These are phyloP conservation scores for Drosophila insularis DNA, from an alignment of 1,140 invertebrate genomes.

Conservation along the genomic window DNA sequence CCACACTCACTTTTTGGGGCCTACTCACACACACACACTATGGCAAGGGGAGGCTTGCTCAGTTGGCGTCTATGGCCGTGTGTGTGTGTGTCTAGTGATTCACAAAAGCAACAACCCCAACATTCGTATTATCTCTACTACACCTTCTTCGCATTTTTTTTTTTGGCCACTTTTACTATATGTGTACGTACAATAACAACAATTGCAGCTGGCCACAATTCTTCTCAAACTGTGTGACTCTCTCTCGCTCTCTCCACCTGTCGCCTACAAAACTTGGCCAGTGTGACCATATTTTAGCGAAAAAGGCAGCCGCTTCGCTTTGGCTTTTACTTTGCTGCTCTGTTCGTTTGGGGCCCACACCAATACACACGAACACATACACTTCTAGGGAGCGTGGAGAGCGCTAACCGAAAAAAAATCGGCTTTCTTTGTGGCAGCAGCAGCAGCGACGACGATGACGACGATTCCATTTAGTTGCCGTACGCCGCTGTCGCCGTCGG, in stretches of 20 bases:
- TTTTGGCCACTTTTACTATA: slow-evolving; percentile 63
- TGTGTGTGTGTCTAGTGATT: slow-evolving; percentile 52
- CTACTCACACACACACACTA: slow-evolving; percentile 10
- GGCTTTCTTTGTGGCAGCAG: slow-evolving; percentile 62
- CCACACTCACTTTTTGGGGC: slow-evolving; percentile 39
- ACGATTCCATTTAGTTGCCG: slow-evolving; percentile 66
- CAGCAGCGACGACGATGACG: slow-evolving; percentile 30
- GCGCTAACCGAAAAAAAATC: slow-evolving; percentile 55
- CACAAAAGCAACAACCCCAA: slow-evolving; percentile 65
- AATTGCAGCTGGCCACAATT: slow-evolving; percentile 44
- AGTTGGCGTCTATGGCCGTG: slow-evolving; percentile 9
- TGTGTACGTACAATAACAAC: slow-evolving; percentile 36
- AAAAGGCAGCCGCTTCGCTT: slow-evolving; percentile 38
- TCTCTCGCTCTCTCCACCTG: slow-evolving; percentile 47
- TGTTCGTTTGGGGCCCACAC: slow-evolving; percentile 45
- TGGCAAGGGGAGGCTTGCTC: slow-evolving; percentile 41
- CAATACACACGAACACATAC: slow-evolving; percentile 18
- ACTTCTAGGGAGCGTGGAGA: slow-evolving; percentile 43
- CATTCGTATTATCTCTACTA: slow-evolving; percentile 59
- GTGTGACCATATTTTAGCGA: slow-evolving; percentile 41
- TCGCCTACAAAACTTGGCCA: slow-evolving; percentile 36
- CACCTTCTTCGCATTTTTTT: slow-evolving; percentile 24
- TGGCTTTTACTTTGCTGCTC: slow-evolving; percentile 20
- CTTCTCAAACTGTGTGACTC: slow-evolving; percentile 29
- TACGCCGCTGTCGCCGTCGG: slow-evolving; percentile 77